phyloP scores from a whole-genome alignment of 2,888 invertebrate species.

The Drosophila prostipennis region DNA sequence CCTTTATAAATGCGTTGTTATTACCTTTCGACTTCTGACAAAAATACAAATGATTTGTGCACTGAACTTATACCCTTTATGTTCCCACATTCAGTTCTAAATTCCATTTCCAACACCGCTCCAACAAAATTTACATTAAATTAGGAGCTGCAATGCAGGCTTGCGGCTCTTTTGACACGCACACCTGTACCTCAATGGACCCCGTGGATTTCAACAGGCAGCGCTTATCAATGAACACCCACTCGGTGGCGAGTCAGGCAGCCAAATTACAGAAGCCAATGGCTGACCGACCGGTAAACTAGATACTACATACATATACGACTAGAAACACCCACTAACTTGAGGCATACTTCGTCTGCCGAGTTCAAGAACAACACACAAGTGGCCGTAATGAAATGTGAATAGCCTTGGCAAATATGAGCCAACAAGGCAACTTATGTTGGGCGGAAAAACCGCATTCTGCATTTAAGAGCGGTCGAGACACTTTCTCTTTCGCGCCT shows the following conservation, averaged over 20 bases:
- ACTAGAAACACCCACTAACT: neutral
- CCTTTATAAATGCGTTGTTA: too few relatives aligned
- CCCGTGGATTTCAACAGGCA: neutral
- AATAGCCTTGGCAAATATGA: conserved; percentile 40
- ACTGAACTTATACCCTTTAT: neutral
- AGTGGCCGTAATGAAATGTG: conserved; percentile 45
- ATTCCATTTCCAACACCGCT: neutral
- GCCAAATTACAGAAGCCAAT: conserved; percentile 6
- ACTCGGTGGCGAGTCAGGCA: neutral
- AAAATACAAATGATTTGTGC: neutral
- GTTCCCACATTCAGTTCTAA: neutral
- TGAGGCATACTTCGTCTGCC: conserved; percentile 4
- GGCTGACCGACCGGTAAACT: conserved; percentile 10
- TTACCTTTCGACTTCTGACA: too few relatives aligned
- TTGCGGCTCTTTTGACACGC: conserved; percentile 28
- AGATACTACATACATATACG: too few relatives aligned
- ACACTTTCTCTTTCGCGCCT: conserved; percentile 17
- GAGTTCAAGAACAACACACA: conserved; percentile 33
- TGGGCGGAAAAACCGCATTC: conserved; percentile 7
- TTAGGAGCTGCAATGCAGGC: neutral
- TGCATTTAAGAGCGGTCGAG: conserved; percentile 49
- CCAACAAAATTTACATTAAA: conserved; percentile 7
- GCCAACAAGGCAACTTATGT: conserved; percentile 20
- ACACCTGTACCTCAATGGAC: conserved; percentile 13
- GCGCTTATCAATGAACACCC: conserved; percentile 19